phyloP scores from a whole-genome alignment of 2,797 vertebrate genomes.

The Rhynchonycteris naso region DNA sequence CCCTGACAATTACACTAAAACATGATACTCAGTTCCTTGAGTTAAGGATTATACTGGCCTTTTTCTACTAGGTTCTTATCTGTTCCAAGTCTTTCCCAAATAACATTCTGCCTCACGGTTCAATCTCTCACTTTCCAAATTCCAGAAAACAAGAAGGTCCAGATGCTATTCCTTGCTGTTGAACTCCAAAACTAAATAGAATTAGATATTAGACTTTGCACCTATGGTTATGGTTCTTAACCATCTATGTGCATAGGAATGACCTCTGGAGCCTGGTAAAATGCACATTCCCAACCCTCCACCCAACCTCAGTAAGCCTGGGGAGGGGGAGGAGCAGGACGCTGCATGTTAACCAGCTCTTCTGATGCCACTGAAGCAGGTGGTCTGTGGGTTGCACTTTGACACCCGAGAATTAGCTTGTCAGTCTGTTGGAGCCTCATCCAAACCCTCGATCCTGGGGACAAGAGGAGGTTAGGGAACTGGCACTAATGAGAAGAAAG shows the following conservation, averaged over 20 bases:
- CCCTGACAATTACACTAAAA: background rate
- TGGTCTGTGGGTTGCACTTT: background rate
- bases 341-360: background rate
- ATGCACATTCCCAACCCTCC: background rate
- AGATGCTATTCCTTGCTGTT: background rate
- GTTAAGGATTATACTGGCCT: background rate
- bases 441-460: background rate
- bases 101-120: background rate
- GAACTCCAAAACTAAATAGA: background rate
- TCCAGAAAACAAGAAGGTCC: background rate
- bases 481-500: background rate
- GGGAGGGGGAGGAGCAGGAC: background rate
- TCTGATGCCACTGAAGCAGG: background rate
- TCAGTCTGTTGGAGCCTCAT: background rate
- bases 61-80: background rate
- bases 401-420: background rate
- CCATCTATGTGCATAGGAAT: background rate
- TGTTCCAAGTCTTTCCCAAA: slow-evolving; percentile 14
- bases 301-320: background rate
- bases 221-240: background rate
- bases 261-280: background rate
- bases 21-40: background rate
- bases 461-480: background rate
- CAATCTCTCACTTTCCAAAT: slow-evolving; percentile 4
- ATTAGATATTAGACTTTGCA: background rate